A percentile compares a stretch with the other conserved stretches of the same genome.
phyloP scores from a whole-genome alignment of 2,797 vertebrate species.

The Tolypeutes matacus region DNA sequence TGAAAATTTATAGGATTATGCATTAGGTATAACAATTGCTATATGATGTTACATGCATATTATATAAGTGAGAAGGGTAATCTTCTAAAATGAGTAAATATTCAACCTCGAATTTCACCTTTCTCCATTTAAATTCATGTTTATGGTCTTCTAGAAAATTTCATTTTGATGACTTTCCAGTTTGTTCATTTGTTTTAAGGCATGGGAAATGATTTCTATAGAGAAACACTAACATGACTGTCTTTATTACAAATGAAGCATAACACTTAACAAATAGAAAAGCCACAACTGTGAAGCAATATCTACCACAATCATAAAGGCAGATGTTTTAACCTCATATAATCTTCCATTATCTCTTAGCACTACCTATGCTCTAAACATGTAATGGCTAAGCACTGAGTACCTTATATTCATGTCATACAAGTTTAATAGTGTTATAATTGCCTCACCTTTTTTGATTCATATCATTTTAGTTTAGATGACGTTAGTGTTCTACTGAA shows the following conservation, averaged over 20 bases:
- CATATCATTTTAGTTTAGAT: slow-evolving; percentile 44
- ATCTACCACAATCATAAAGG: neutral
- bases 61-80: neutral
- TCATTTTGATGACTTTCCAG: slow-evolving; percentile 2
- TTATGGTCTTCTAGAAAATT: neutral
- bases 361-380: neutral
- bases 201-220: neutral
- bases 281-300: neutral
- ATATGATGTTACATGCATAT: neutral
- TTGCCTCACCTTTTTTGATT: slow-evolving; percentile 40
- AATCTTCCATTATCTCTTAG: slow-evolving; percentile 39
- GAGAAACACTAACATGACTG: neutral
- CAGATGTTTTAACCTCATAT: neutral
- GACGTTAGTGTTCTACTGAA: neutral
- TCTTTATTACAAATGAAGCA: neutral
- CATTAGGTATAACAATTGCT: neutral
- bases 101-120: slow-evolving; percentile 7
- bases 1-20: neutral
- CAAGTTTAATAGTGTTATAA: slow-evolving; percentile 16
- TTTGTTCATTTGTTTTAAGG: neutral
- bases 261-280: neutral
- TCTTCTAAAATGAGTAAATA: slow-evolving; percentile 19
- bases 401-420: slow-evolving; percentile 3
- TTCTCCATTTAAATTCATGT: neutral
- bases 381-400: neutral